phyloP scores from a whole-genome alignment of 2,113 vertebrate genomes.

The Pitta sordida region DNA sequence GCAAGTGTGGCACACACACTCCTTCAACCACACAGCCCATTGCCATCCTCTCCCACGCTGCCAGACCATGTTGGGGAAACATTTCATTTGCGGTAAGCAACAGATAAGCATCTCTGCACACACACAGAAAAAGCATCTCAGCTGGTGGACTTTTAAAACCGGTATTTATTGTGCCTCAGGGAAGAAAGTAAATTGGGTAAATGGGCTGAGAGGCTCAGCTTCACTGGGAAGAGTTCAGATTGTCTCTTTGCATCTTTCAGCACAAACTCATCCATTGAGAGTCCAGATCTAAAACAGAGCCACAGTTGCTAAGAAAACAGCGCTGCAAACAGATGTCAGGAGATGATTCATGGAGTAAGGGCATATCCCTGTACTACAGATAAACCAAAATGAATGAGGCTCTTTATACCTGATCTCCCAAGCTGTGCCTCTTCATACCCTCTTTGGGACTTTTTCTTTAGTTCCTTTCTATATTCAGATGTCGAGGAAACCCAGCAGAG shows the following conservation, averaged over 20 bases:
- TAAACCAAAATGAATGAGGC: constrained; percentile 45
- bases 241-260: neutral
- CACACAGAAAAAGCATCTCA: neutral
- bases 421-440: neutral
- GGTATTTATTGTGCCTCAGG: neutral
- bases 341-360: constrained; percentile 58
- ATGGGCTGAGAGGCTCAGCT: constrained; percentile 6
- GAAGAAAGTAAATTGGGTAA: neutral
- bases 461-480: neutral
- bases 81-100: constrained; percentile 6
- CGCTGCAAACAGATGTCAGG: constrained; percentile 30
- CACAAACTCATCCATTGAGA: constrained; percentile 37
- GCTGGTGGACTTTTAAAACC: neutral
- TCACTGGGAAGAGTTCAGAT: neutral
- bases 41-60: neutral
- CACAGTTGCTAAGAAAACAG: constrained; percentile 70
- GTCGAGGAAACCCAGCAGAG: neutral
- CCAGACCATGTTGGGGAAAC: neutral
- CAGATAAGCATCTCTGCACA: constrained; percentile 3
- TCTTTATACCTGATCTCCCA: constrained; percentile 49
- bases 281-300: constrained; percentile 50
- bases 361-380: constrained; percentile 43
- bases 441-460: neutral
- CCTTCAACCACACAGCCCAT: neutral
- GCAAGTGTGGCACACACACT: neutral